Percentiles rank a stretch among this genome's conserved stretches.
Conservation (phyloP, 1,140 invertebrate genomes). For the Geopemphigus sp. region DNA sequence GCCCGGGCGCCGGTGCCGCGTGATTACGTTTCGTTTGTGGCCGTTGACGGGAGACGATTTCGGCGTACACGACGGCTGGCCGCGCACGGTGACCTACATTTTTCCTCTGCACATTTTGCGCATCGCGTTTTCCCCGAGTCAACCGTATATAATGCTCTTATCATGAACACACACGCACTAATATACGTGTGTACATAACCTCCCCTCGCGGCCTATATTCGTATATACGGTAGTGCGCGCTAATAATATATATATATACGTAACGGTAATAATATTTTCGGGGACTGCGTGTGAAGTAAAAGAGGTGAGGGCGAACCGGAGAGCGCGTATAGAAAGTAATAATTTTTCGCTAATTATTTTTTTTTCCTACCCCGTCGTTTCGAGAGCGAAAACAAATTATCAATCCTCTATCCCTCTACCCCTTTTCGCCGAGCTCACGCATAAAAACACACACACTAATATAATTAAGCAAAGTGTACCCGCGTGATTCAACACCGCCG, state of each 20-base stretch:
- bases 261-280: too few relatives aligned
- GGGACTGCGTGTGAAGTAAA: too few relatives aligned
- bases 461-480: slow-evolving; percentile 31
- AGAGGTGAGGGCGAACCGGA: too few relatives aligned
- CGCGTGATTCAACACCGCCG: not conserved
- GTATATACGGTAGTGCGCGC: not conserved
- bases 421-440: not conserved
- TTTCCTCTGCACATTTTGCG: slow-evolving; percentile 8
- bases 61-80: not conserved
- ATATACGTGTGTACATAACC: too few relatives aligned
- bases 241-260: too few relatives aligned
- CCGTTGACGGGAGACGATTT: slow-evolving; percentile 1
- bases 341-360: not conserved
- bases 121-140: slow-evolving; percentile 36
- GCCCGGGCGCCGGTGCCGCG: not conserved
- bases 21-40: not conserved
- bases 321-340: too few relatives aligned
- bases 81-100: slow-evolving; percentile 28
- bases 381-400: too few relatives aligned
- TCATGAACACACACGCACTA: not conserved
- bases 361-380: not conserved
- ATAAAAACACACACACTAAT: not conserved
- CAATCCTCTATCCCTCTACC: too few relatives aligned
- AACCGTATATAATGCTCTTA: slow-evolving; percentile 37
- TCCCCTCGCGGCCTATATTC: not conserved